Evolutionary conservation across 2,888 invertebrate genomes (phyloP), one percentile per base, ranked within the genome.

Genomic region (Zhengitettix transpicula): DNA sequence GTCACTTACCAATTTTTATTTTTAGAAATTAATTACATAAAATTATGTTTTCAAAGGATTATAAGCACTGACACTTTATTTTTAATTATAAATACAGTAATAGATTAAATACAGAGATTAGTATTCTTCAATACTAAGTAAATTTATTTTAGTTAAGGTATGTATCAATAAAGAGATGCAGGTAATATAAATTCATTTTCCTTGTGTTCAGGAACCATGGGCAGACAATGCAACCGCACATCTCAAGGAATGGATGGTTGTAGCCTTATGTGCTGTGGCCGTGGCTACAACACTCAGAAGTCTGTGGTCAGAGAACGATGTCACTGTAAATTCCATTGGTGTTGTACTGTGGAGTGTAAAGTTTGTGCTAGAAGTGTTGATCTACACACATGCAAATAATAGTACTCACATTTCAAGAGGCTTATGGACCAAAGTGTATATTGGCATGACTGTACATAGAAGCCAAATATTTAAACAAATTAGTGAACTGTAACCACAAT

Each of bases 281-380:
- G 78, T 47, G 95, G 95, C 42, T 92, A 91, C 80, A 90, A 89
- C 75, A 91, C 92, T 17, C 81, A 85, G 70, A 87, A 87, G 70
- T 81, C 84, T 62, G 83, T 82, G 53, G 77, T 85, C 59, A 82
- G 81, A 65, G 88, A 89, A 69, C 81, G 93, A 64, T 96, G 96
- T 73, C 84, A 90, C 69, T 96, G 96, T 77, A 88, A 88, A 73
- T 96, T 96, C 75, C 89, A 91, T 72, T 96, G 95, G 95, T 97
- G 96, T 77, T 96, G 96, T 76, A 83, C 86, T 70, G 95, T 96
- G 63, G 83, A 87, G 70, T 96, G 95, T 76, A 87, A 91, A 75
- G 87, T 86, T 58, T 96, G 96, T 75, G 56, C 55, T 11, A 58
- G 53, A 40, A 61, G 60, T 12, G 58, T 63, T 7, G 63, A 63